Evolutionary conservation across 2,888 invertebrate genomes (phyloP), one percentile per base, ranked within the genome.

Genomic region (Lapara coniferarum): DNA sequence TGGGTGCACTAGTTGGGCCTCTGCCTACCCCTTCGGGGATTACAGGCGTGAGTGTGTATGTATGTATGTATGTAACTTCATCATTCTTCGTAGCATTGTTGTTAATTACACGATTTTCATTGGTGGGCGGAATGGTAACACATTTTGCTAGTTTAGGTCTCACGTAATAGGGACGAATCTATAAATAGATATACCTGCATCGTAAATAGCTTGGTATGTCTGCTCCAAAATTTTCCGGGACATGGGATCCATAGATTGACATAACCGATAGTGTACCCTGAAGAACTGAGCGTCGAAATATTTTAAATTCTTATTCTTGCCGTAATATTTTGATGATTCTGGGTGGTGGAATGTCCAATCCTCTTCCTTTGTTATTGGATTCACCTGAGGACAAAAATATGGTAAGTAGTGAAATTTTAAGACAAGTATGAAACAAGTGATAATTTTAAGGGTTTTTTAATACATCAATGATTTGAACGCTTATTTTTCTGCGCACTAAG

Each of bases 251-350:
- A 89, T 89, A 49, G 70, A 75, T 66, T 73, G 72, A 0, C 95
- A 95, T 74, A 96, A 95, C 68, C 95, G 95, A 71, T 94, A 95
- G 80, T 96, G 95, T 7, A 96, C 95, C 44, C 95, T 96, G 79
- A 96, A 96, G 82, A 96, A 96, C 14, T 95, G 95, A 0, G 96
- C 96, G 81, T 96, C 96, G 76, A 97, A 97, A 72, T 95, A 95
- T 10, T 90, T 86, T 7, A 96, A 83, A 6, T 93, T 91, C 5
- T 94, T 91, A 0, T 96, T 81, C 80, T 95, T 95, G n/a, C 97
- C 97, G 1, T 94, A 91, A 67, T 95, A 90, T 56, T 93, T 90
- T 0, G 96, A 95, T 16, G 96, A 79, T 67, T 90, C 90, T 0
- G 90, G 89, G 66, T 89, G 88, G 3, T 74, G 76, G 71, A 76